Conservation (phyloP, 1,140 invertebrate species). For the Drosophila jambulina region DNA sequence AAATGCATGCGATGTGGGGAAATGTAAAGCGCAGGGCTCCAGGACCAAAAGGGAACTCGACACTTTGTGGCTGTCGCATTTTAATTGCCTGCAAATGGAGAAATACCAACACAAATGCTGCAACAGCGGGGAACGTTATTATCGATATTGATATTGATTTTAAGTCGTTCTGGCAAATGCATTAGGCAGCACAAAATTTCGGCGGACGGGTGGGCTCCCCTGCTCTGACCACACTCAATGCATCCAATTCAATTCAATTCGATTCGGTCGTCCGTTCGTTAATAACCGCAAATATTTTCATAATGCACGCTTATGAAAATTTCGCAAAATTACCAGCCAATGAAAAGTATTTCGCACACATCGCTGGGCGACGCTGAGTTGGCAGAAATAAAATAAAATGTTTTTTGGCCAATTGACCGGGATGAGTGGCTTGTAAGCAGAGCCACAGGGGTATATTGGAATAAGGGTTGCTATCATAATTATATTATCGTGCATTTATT, state of each 20-base stretch:
- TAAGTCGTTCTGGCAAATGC: conserved; percentile 36
- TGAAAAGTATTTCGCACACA: conserved; percentile 42
- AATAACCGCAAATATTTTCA: conserved; percentile 55
- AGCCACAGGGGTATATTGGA: not conserved
- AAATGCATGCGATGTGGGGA: conserved; percentile 52
- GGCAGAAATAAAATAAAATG: conserved; percentile 43
- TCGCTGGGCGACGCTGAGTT: conserved; percentile 40
- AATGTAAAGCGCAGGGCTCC: conserved; percentile 19
- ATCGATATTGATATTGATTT: conserved; percentile 54
- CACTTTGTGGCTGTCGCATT: conserved; percentile 62
- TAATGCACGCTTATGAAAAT: conserved; percentile 47
- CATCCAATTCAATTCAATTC: conserved; percentile 40
- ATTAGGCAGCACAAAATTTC: conserved; percentile 35
- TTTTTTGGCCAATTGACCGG: conserved; percentile 13
- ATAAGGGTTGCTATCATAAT: not conserved
- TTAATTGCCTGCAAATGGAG: conserved; percentile 66
- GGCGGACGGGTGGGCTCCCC: not conserved
- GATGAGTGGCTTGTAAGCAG: not conserved
- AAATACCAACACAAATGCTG: conserved; percentile 14
- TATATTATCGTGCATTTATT: not conserved
- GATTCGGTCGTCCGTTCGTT: conserved; percentile 31
- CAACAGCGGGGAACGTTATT: conserved; percentile 36
- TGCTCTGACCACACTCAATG: conserved; percentile 24
- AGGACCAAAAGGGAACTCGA: conserved; percentile 31
- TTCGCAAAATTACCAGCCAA: conserved; percentile 33